Conservation (phyloP, 2,113 vertebrate genomes). For the Verasper variegatus region DNA sequence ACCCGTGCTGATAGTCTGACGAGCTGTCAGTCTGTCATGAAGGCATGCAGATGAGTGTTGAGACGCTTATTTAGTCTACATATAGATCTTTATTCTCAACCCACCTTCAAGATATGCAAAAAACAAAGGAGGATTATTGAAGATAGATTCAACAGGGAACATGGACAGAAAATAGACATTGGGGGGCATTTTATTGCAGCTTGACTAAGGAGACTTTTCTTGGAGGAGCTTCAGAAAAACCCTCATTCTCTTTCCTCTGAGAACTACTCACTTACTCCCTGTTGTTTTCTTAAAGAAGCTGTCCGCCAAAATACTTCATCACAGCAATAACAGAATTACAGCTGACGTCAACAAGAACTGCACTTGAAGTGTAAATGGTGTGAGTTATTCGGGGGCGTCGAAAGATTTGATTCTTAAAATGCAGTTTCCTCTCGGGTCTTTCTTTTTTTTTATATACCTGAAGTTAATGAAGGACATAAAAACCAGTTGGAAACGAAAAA, state of each 20-base stretch:
- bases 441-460: constrained; percentile 13
- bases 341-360: constrained; percentile 76
- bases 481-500: constrained; percentile 47
- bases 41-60: constrained; percentile 4
- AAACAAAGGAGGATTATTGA: background rate
- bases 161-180: background rate
- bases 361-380: constrained; percentile 62
- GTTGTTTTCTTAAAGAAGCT: constrained; percentile 70
- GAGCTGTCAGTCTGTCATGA: constrained; percentile 16
- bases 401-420: constrained; percentile 69
- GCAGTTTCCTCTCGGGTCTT: constrained; percentile 49
- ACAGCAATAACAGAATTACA: constrained; percentile 72
- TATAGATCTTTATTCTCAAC: background rate
- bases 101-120: background rate
- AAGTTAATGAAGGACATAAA: constrained; percentile 60
- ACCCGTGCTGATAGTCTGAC: constrained; percentile 29
- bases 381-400: constrained; percentile 69
- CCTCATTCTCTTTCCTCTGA: constrained; percentile 54
- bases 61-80: background rate
- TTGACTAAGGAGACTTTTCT: constrained; percentile 61
- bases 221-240: constrained; percentile 61
- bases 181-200: constrained; percentile 17
- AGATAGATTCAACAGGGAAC: background rate
- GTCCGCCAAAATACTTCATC: constrained; percentile 72
- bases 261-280: constrained; percentile 52